Percentiles rank a stretch among this genome's conserved stretches.
These are phyloP conservation scores for Myiozetetes cayanensis DNA, from an alignment of 2,113 vertebrate species.

Conservation along the genomic window DNA sequence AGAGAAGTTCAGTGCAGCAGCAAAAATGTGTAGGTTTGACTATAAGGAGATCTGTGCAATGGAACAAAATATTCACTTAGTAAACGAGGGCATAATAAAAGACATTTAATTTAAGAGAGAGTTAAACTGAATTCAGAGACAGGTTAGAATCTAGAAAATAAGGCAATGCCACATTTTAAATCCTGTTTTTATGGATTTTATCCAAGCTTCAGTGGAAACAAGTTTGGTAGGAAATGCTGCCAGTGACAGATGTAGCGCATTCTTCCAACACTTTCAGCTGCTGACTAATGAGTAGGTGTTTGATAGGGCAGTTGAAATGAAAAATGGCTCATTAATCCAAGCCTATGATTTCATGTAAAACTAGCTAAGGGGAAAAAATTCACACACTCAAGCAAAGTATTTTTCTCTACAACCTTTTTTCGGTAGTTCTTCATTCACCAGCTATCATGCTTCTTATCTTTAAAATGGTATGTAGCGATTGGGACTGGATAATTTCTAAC, in stretches of 20 bases:
- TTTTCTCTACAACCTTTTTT: not conserved
- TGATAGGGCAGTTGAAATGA: slow-evolving; percentile 57
- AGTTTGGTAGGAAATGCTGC: slow-evolving; percentile 51
- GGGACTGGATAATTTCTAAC: not conserved
- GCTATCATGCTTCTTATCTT: not conserved
- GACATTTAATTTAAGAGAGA: not conserved
- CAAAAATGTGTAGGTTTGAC: not conserved
- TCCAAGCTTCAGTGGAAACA: slow-evolving; percentile 41
- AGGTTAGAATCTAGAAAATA: slow-evolving; percentile 3
- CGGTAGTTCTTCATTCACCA: not conserved
- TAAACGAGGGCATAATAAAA: not conserved
- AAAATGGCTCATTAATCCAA: slow-evolving; percentile 36
- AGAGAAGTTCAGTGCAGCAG: not conserved
- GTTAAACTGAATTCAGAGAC: not conserved
- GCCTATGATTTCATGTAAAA: slow-evolving; percentile 33
- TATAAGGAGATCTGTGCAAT: not conserved
- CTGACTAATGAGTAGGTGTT: slow-evolving; percentile 68
- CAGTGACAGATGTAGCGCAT: slow-evolving; percentile 55
- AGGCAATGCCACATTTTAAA: not conserved
- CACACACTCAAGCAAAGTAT: not conserved
- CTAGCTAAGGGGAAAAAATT: not conserved
- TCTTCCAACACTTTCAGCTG: slow-evolving; percentile 48
- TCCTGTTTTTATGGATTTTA: not conserved
- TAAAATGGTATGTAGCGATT: not conserved
- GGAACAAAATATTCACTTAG: not conserved